These are phyloP conservation scores for Rotaria socialis DNA, from an alignment of 2,888 invertebrate species.

Conservation along the genomic window DNA sequence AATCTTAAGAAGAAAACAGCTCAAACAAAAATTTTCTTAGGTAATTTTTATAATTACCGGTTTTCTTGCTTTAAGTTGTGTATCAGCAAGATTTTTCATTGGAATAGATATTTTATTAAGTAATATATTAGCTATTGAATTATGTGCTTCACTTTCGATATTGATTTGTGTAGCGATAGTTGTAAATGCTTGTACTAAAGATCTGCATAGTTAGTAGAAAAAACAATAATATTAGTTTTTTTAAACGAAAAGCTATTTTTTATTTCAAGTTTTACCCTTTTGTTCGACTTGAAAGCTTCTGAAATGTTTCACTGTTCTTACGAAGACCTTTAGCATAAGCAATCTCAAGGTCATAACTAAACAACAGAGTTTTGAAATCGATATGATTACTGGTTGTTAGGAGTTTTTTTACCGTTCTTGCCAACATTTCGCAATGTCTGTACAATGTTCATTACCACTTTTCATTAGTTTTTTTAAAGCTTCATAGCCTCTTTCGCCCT, in stretches of 20 bases:
- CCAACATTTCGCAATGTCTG: constrained; percentile 32
- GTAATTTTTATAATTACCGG: neutral
- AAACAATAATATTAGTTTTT: no score
- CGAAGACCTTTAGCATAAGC: neutral
- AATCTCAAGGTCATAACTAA: neutral
- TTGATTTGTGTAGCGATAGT: neutral
- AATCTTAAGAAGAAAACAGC: neutral
- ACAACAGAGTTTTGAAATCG: neutral
- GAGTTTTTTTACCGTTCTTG: neutral
- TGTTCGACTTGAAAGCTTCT: neutral
- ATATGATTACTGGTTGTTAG: no score
- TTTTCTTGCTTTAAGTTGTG: constrained; percentile 22
- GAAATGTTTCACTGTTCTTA: constrained; percentile 27
- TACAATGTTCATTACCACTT: constrained; percentile 41
- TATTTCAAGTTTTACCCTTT: neutral
- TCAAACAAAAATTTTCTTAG: neutral
- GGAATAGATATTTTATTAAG: neutral
- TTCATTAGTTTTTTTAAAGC: constrained; percentile 42
- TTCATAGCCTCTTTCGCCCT: constrained; percentile 44
- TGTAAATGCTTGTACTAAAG: neutral
- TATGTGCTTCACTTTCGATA: constrained; percentile 9
- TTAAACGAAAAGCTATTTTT: no score
- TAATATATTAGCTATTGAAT: neutral
- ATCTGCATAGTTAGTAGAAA: neutral
- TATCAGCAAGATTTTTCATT: constrained; percentile 31